Evolutionary conservation across 2,888 invertebrate species (phyloP), one percentile per base, ranked within the genome.

Genomic region (Elysia crispata): DNA sequence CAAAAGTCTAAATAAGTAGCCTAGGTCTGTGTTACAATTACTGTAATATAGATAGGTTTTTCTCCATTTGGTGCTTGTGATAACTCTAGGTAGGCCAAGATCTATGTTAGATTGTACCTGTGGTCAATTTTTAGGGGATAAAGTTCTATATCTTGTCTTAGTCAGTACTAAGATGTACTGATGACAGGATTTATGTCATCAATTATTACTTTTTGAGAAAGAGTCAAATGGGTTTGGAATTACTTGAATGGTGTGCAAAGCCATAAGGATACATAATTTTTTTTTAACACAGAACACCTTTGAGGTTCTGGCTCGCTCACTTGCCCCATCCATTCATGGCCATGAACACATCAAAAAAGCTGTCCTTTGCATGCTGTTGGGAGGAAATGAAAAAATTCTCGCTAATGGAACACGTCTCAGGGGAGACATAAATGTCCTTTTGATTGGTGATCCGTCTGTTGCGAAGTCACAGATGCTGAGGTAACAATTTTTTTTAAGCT

Each of bases 371-470:
- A 94, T 98, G 89, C 92, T 99, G 79, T 93, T 99, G 8, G 99
- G 99, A 0, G 99, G 99, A 0, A 96, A 96, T 85, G 99, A 99
- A 93, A 99, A 98, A 93, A 93, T 96, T 60, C 92, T 98, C 96
- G 90, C 90, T 0, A 92, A 92, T 84, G 92, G 92, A 49, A 90
- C 92, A 0, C 83, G 92, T 28, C 87, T 92, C 60, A 88, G 92
- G 84, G 92, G 92, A 95, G 95, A 96, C 91, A 96, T 98, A 84
- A 98, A 98, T 92, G 93, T 98, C 60, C 94, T 98, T 60, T 93
- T 99, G 1, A 98, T 99, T 89, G 99, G 99, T 69, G 99, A 99
- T 93, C 99, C 99, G 0, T 98, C 98, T 76, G 99, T 99, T 60
- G 99, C 99, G 0, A 99, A 99, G 93, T 99, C 99, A 0, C 99